Evolutionary conservation across 2,888 invertebrate genomes (phyloP).

Genomic region (Athalia rosae): DNA sequence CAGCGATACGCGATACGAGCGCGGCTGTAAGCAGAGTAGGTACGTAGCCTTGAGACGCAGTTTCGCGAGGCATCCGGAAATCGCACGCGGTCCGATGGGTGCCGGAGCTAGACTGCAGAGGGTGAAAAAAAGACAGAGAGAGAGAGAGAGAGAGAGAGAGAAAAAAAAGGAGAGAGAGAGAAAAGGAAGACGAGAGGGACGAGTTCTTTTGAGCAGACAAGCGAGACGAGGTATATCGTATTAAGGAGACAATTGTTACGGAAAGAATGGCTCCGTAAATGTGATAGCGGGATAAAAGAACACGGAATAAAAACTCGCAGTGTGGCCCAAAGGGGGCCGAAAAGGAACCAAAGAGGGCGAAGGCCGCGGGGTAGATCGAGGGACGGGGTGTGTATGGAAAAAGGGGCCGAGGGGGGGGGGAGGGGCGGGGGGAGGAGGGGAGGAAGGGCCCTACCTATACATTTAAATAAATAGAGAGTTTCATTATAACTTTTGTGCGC

Average conservation of each 20-base stretch:
- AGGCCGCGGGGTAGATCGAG: too few relatives aligned
- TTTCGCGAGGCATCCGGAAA: not conserved
- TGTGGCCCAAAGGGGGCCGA: constrained; percentile 36
- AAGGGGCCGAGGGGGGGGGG: constrained; percentile 38
- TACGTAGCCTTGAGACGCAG: too few relatives aligned
- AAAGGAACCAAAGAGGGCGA: too few relatives aligned
- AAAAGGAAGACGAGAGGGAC: constrained; percentile 36
- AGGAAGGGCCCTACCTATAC: constrained; percentile 64
- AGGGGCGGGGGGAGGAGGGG: constrained; percentile 49
- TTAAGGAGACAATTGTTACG: constrained; percentile 63
- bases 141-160: constrained; percentile 39
- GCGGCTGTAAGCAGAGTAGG: too few relatives aligned
- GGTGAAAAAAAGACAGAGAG: constrained; percentile 17
- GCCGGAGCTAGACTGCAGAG: not conserved
- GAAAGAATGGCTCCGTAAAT: constrained; percentile 65
- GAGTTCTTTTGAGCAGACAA: constrained; percentile 48
- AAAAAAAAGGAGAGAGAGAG: constrained; percentile 29
- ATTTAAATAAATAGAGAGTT: constrained; percentile 72
- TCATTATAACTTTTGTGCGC: constrained; percentile 72
- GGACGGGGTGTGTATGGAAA: constrained; percentile 33
- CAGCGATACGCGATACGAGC: too few relatives aligned
- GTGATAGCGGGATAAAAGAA: constrained; percentile 67
- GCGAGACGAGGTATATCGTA: constrained; percentile 44
- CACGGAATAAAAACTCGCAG: constrained; percentile 63
- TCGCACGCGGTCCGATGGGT: not conserved